A percentile compares a stretch with the other conserved stretches of the same genome.
Conservation (phyloP, 2,113 vertebrate genomes). For the Clinocottus analis region DNA sequence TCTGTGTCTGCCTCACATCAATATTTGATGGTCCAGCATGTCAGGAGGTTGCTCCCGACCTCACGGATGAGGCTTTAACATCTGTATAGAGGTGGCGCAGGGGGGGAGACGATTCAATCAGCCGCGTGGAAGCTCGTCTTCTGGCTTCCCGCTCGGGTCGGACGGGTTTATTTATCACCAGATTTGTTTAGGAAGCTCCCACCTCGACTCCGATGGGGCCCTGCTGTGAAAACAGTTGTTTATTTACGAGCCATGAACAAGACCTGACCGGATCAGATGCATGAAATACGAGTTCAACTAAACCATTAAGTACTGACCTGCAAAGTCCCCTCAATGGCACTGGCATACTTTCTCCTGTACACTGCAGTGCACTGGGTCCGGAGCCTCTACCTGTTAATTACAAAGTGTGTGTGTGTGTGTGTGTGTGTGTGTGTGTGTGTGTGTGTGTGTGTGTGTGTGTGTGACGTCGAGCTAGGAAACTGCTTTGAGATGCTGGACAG, state of each 20-base stretch:
- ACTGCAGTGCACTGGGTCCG: not conserved
- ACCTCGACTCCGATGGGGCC: not conserved
- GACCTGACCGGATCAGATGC: not conserved
- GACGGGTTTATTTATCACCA: not conserved
- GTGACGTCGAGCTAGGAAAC: conserved; percentile 15
- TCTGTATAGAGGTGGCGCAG: conserved; percentile 2
- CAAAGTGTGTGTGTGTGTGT: conserved; percentile 1
- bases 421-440: not conserved
- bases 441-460: no score
- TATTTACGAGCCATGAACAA: not conserved
- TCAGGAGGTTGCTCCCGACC: conserved; percentile 37
- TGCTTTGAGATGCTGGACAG: conserved; percentile 13
- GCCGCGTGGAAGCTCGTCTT: not conserved
- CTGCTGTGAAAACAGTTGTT: not conserved
- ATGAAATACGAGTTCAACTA: conserved; percentile 20
- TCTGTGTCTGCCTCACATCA: conserved; percentile 46
- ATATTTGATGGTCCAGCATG: conserved; percentile 59
- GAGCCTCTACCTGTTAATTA: conserved; percentile 41
- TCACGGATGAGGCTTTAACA: conserved; percentile 14
- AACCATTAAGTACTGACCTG: conserved; percentile 9
- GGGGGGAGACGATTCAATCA: conserved; percentile 53
- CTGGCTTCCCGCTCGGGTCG: not conserved
- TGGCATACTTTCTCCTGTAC: conserved; percentile 36
- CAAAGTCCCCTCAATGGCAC: not conserved
- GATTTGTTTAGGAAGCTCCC: not conserved